Evolutionary conservation across 1,140 invertebrate species (phyloP).

Genomic region (Drosophila bocki): DNA sequence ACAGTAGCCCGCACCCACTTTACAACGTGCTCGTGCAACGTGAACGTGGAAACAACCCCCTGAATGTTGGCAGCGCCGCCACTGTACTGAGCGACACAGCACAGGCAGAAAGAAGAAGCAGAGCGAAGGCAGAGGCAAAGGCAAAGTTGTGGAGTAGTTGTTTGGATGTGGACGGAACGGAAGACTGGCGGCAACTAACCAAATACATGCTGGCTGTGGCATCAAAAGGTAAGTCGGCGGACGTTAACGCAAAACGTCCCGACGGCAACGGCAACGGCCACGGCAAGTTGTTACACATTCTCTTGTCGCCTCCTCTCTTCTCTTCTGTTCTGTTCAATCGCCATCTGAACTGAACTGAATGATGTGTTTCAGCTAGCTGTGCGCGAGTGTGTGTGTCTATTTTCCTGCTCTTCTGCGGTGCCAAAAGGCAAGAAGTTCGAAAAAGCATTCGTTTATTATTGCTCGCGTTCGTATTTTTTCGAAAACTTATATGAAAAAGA

Average conservation of each 20-base stretch:
- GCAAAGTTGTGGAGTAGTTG: constrained; percentile 74
- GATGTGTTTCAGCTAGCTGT: constrained; percentile 28
- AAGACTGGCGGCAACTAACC: constrained; percentile 78
- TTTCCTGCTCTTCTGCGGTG: constrained; percentile 39
- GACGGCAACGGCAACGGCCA: constrained; percentile 14
- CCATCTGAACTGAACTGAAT: constrained; percentile 42
- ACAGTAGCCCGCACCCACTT: constrained; percentile 15
- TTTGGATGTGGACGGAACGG: constrained; percentile 79
- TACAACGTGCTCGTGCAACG: constrained; percentile 22
- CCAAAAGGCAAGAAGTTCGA: constrained; percentile 44
- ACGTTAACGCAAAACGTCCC: constrained; percentile 19
- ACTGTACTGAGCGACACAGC: constrained; percentile 45
- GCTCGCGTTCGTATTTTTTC: constrained; percentile 61
- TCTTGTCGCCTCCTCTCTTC: constrained; percentile 19
- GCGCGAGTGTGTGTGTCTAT: constrained; percentile 30
- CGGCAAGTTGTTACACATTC: constrained; percentile 25
- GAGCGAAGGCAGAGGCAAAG: constrained; percentile 38
- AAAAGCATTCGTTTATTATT: constrained; percentile 56
- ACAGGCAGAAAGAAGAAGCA: constrained; percentile 29
- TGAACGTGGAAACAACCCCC: constrained; percentile 17
- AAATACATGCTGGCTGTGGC: constrained; percentile 38
- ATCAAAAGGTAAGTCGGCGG: constrained; percentile 28
- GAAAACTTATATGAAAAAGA: constrained; percentile 72
- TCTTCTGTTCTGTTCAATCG: constrained; percentile 26
- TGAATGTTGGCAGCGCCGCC: constrained; percentile 45